These are phyloP conservation scores for Spisula subtruncata DNA, from an alignment of 2,888 invertebrate genomes.

Conservation along the genomic window DNA sequence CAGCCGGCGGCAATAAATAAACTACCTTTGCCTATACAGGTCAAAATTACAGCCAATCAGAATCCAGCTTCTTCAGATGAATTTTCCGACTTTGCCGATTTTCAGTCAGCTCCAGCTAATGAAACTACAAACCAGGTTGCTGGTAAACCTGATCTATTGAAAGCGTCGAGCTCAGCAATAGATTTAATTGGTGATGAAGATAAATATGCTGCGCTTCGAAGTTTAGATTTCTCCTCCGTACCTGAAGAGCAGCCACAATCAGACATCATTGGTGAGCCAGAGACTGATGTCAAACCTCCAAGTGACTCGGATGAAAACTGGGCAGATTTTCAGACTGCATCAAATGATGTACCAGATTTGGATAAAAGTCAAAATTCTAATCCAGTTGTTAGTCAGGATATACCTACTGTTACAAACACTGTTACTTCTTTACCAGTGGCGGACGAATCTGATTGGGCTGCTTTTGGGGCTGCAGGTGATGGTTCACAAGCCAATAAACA, in stretches of 20 bases:
- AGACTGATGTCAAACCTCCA: slow-evolving; percentile 29
- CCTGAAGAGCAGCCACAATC: slow-evolving; percentile 37
- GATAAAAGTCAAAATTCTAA: not conserved
- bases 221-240: slow-evolving; percentile 64
- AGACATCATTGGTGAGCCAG: slow-evolving; percentile 37
- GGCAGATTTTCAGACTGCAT: slow-evolving; percentile 74
- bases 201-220: slow-evolving; percentile 83
- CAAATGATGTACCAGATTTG: slow-evolving; percentile 11
- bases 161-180: slow-evolving; percentile 68
- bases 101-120: slow-evolving; percentile 78
- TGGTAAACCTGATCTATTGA: slow-evolving; percentile 41
- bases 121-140: not conserved
- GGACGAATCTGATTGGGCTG: slow-evolving; percentile 67
- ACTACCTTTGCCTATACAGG: slow-evolving; percentile 40
- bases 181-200: slow-evolving; percentile 83
- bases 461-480: slow-evolving; percentile 49
- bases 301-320: slow-evolving; percentile 69
- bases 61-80: slow-evolving; percentile 66
- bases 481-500: slow-evolving; percentile 44
- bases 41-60: slow-evolving; percentile 25
- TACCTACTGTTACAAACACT: not conserved
- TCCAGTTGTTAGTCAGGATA: not conserved
- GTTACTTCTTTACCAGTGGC: slow-evolving; percentile 2
- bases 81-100: slow-evolving; percentile 81
- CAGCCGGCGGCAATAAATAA: slow-evolving; percentile 44